Evolutionary conservation across 2,888 invertebrate genomes (phyloP).

Genomic region (Pogonocherus hispidulus): DNA sequence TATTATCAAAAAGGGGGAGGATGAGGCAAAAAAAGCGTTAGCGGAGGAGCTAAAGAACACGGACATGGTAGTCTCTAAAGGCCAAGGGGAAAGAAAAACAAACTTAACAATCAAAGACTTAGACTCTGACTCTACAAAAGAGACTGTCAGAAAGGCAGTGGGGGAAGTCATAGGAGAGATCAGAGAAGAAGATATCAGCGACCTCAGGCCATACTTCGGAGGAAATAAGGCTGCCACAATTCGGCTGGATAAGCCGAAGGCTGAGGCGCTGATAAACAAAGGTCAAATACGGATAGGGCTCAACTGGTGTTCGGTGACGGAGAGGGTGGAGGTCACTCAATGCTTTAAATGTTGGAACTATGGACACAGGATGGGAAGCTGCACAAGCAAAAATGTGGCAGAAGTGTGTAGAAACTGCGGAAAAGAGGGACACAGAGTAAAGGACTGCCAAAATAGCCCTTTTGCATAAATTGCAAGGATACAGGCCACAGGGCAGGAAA

Average conservation of each 20-base stretch:
- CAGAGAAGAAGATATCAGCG: no score
- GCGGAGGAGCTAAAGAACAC: no score
- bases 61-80: no score
- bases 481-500: background rate
- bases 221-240: background rate
- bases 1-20: no score
- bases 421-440: background rate
- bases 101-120: no score
- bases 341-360: background rate
- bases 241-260: background rate
- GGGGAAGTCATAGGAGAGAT: no score
- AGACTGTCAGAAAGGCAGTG: no score
- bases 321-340: background rate
- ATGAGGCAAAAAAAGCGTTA: no score
- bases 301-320: background rate
- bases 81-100: no score
- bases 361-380: background rate
- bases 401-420: background rate
- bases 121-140: no score
- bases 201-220: slow-evolving; percentile 12
- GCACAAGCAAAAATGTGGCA: background rate
- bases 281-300: background rate
- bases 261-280: background rate
- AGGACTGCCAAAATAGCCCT: background rate
- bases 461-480: background rate